These are phyloP conservation scores for Ceriagrion tenellum DNA, from an alignment of 2,888 invertebrate genomes.

Conservation along the genomic window DNA sequence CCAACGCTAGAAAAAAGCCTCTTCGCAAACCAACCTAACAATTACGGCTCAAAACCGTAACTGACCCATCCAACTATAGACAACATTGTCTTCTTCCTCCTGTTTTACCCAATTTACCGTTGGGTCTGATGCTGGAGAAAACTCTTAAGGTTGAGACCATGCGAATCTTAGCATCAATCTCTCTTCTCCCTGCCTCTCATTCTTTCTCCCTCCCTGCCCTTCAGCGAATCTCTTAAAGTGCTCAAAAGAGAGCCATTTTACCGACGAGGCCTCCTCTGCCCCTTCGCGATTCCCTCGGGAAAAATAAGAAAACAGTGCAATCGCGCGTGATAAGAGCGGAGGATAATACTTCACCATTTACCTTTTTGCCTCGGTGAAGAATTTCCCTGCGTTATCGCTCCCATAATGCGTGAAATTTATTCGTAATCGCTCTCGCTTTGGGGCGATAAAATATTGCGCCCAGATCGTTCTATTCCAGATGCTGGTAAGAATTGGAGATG, in stretches of 20 bases:
- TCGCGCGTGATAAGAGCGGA: not conserved
- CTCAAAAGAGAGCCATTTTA: not conserved
- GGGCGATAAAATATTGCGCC: not conserved
- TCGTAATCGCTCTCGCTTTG: not conserved
- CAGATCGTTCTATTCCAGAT: not conserved
- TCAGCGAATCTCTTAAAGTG: not conserved
- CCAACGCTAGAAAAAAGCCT: not conserved
- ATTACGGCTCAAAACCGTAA: slow-evolving; percentile 60
- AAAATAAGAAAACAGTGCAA: slow-evolving; percentile 17
- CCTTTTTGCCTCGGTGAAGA: not conserved
- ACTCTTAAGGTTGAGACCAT: slow-evolving; percentile 12
- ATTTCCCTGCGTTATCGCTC: not conserved
- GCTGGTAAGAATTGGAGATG: not conserved
- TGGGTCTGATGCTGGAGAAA: slow-evolving; percentile 14
- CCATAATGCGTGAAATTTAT: not conserved
- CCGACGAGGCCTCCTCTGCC: not conserved
- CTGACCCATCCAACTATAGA: slow-evolving; percentile 58
- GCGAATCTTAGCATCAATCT: slow-evolving; percentile 46
- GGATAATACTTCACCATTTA: not conserved
- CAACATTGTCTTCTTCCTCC: slow-evolving; percentile 48
- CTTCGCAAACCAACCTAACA: slow-evolving; percentile 3
- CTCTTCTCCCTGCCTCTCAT: not conserved
- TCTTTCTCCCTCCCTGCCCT: slow-evolving; percentile 9
- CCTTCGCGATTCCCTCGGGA: not conserved
- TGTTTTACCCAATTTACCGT: slow-evolving; percentile 65